phyloP scores from a whole-genome alignment of 2,113 vertebrate species.

The Ageneiosus marmoratus region DNA sequence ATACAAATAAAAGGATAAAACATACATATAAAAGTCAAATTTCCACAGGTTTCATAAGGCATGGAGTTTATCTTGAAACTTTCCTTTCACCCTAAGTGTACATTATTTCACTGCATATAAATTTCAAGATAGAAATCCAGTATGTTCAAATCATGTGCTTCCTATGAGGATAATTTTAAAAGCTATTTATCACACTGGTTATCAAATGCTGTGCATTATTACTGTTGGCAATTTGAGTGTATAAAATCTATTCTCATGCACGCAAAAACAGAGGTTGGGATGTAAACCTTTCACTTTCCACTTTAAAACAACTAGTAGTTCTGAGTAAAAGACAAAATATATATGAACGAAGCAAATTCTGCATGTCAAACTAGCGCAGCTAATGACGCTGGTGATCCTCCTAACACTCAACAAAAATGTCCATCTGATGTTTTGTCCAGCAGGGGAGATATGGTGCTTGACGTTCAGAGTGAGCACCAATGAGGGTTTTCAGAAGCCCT shows the following conservation, averaged over 20 bases:
- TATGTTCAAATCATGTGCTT: slow-evolving; percentile 43
- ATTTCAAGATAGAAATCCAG: slow-evolving; percentile 35
- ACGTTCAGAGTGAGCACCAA: slow-evolving; percentile 27
- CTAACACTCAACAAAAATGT: slow-evolving; percentile 28
- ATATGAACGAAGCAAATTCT: slow-evolving; percentile 14
- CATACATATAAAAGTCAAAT: slow-evolving; percentile 49
- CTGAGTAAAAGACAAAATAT: slow-evolving; percentile 40
- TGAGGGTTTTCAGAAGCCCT: slow-evolving; percentile 18
- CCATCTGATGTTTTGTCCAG: slow-evolving; percentile 29
- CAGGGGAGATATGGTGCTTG: slow-evolving; percentile 20
- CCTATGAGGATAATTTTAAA: slow-evolving; percentile 25
- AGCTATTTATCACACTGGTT: slow-evolving; percentile 30
- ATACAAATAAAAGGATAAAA: slow-evolving; percentile 54
- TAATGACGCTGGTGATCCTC: slow-evolving; percentile 48
- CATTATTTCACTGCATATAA: slow-evolving; percentile 39
- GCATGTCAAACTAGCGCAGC: slow-evolving; percentile 33
- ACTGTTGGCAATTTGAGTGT: slow-evolving; percentile 26
- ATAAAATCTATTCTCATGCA: slow-evolving; percentile 10
- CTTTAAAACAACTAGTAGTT: slow-evolving; percentile 48
- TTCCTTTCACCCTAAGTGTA: slow-evolving; percentile 32
- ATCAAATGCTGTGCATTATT: slow-evolving; percentile 43
- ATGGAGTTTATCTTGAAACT: slow-evolving; percentile 59
- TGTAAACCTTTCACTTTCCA: slow-evolving; percentile 37
- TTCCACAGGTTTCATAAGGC: slow-evolving; percentile 74
- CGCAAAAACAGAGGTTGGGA: slow-evolving; percentile 15